Evolutionary conservation across 2,113 vertebrate genomes (phyloP), one percentile per base, ranked within the genome.

Genomic region (Castor canadensis): DNA sequence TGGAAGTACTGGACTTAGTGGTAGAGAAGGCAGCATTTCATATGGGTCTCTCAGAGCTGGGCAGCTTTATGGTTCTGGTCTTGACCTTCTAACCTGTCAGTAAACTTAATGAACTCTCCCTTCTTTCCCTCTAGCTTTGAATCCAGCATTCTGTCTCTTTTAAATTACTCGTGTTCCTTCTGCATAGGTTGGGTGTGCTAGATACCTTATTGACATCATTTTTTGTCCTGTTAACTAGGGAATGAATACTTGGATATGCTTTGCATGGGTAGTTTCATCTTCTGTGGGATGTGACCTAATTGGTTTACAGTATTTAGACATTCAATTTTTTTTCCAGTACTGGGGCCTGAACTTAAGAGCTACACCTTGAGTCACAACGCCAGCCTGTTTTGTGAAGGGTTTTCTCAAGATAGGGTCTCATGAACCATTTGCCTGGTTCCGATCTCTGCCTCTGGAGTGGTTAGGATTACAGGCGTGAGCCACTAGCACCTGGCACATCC

Each of bases 1-100:
- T 6, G 24, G 64, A 6, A 22, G 16, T 9, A 6, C 0, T 6
- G 30, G 12, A 26, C 24, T 9, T 28, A 84, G 60, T 3, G 0
- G 5, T 24, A 20, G 22, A 28, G 28, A 35, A 22, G 73, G 3
- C 16, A n/a, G 26, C 7, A 1, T 1, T 9, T 72, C 81, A 30
- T 19, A 22, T 2, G 1, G 16, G 87, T 10, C n/a, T 19, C 15
- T 52, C 19, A 11, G 32, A 40, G 6, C 12, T 5, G 22, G 13
- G 8, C 9, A 13, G 1, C 9, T 82, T 22, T 11, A 38, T 35
- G 76, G 22, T 12, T 76, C 24, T 49, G 16, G 40, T 35, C 26
- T 35, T 54, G 52, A 73, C n/a, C 30, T 73, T 17, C 4, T 49
- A 60, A 40, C 3, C n/a, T 30, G 0, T 5, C 38, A 17, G 52